Base-by-base conservation (phyloP, 64 coral and sea anemone genomes). In the Catalaphyllia jardinei region DNA sequence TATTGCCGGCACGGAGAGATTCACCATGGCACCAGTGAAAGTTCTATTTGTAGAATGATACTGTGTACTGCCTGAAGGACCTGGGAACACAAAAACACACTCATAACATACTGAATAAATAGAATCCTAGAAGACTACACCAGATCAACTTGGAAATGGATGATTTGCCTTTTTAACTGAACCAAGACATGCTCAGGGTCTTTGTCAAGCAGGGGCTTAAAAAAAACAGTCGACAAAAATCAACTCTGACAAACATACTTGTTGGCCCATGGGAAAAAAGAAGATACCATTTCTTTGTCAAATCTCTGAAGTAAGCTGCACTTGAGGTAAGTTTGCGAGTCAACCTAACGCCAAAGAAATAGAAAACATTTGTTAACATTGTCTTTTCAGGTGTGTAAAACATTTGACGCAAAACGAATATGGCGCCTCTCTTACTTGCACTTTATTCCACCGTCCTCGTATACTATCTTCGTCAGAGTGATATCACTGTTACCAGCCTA, bases 201-300 rank as follows among this genome's bases (percentile, higher is more conserved):
- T 46, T 46, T 46, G 42, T 46, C 42, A 46, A 5, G 42, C 6
- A 46, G 42, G 42, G 42, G 42, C 42, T 46, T 46, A 8, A 46
- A 46, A 46, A 46, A 46, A 46, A 46, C 3, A 5, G 6, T 46
- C 42, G 42, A 46, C 42, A 7, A 8, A 46, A 46, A 46, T 46
- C 42, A 46, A 46, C 42, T 46, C 42, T 46, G 42, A 46, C 7
- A 46, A 46, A 87, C 73, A 20, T 82, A 90, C 83, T 64, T 79
- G 86, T 86, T 24, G 12, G 59, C 11, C 90, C 52, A 62, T 65
- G 67, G n/a, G 90, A 73, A 62, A 92, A 92, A 31, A 92, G 62
- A 16, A 92, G 29, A 54, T 92, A 92, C 90, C 83, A 87, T 20
- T 87, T 87, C 38, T 22, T 79, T 27, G 74, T 92, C 0, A 92